A percentile compares a stretch with the other conserved stretches of the same genome.
These are phyloP conservation scores for Lasioglossum oenotherae DNA, from an alignment of 2,888 invertebrate species.

Conservation along the genomic window DNA sequence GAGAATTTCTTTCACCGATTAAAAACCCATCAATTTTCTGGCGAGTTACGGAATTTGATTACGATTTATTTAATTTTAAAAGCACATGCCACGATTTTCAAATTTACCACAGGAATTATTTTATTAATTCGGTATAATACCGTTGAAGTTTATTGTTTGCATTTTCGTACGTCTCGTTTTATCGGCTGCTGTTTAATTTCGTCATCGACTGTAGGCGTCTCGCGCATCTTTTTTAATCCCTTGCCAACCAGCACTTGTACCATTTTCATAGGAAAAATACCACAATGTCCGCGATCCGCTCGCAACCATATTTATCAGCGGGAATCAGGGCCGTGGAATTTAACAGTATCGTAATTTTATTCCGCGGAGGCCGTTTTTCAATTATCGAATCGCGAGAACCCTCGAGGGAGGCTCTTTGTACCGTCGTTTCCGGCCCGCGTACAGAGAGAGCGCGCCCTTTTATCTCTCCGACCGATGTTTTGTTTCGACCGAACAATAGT, in stretches of 20 bases:
- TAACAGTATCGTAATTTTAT: constrained; percentile 12
- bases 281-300: not conserved
- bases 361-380: constrained; percentile 5
- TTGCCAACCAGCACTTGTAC: not conserved
- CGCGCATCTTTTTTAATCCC: not conserved
- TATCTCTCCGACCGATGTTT: constrained; percentile 16
- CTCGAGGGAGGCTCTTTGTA: not conserved
- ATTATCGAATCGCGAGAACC: constrained; percentile 12
- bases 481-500: not conserved
- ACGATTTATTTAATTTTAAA: not conserved
- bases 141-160: no score
- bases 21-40: not conserved
- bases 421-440: not conserved
- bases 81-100: not conserved
- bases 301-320: not conserved
- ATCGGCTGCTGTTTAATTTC: not conserved
- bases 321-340: not conserved
- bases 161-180: not conserved
- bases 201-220: not conserved
- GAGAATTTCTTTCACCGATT: not conserved
- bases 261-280: not conserved
- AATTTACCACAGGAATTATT: not conserved
- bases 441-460: not conserved
- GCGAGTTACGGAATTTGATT: not conserved
- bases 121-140: not conserved